Percentiles rank a stretch among this genome's conserved stretches.
Evolutionary conservation across 2,113 vertebrate genomes (phyloP).

Genomic region (Nycticryphes semicollaris): DNA sequence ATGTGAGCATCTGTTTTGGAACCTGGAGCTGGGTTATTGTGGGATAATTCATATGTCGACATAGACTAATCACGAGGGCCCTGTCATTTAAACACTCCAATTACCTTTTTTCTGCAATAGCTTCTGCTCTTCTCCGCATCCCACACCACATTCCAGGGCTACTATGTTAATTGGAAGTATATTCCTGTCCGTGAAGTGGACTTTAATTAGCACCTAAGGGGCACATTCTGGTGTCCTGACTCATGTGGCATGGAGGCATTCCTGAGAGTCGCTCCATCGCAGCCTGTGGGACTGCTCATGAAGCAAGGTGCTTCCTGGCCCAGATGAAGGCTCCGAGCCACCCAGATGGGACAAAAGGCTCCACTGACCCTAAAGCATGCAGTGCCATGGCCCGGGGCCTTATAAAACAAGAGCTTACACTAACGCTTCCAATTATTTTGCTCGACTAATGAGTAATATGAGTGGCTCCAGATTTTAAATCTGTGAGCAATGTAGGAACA

Average conservation of each 20-base stretch:
- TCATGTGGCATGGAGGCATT: background rate
- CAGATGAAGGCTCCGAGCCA: background rate
- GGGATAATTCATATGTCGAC: background rate
- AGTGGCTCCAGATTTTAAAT: conserved; percentile 17
- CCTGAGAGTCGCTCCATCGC: background rate
- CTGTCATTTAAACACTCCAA: background rate
- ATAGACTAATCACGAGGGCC: background rate
- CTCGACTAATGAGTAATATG: background rate
- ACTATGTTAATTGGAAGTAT: conserved; percentile 41
- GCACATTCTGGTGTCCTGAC: background rate
- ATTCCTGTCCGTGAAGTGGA: conserved; percentile 10
- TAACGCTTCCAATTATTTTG: background rate
- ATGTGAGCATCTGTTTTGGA: background rate
- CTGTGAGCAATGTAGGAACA: conserved; percentile 28
- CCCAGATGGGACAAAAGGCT: background rate
- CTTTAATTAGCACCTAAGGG: conserved; percentile 33
- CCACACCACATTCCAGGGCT: conserved; percentile 23
- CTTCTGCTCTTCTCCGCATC: conserved; percentile 13
- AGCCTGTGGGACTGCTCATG: background rate
- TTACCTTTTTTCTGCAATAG: conserved; percentile 17
- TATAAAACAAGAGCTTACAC: conserved; percentile 10
- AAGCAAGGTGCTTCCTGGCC: background rate
- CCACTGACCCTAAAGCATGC: background rate
- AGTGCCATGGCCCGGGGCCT: background rate
- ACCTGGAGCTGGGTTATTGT: background rate